Conservation (phyloP, 2,888 invertebrate genomes). For the Apamea monoglypha region DNA sequence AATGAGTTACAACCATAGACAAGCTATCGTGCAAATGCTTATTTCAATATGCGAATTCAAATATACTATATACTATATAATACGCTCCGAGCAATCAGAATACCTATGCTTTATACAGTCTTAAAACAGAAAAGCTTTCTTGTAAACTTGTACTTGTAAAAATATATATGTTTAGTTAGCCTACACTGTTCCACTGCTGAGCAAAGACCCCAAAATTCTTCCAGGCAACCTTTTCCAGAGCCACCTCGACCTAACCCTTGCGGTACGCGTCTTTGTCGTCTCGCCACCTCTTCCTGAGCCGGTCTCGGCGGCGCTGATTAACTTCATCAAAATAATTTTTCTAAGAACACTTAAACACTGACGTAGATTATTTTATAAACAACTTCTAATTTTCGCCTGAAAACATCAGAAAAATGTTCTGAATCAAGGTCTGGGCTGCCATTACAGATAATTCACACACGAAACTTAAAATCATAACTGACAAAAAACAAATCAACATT, state of each 20-base stretch:
- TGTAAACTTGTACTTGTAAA: background rate
- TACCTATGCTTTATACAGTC: background rate
- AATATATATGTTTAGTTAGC: too few relatives aligned
- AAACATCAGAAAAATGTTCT: background rate
- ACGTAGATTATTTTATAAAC: conserved; percentile 18
- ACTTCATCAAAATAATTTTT: background rate
- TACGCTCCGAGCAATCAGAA: background rate
- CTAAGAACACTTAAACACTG: background rate
- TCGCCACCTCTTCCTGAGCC: too few relatives aligned
- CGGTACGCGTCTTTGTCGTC: too few relatives aligned
- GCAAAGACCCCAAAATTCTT: too few relatives aligned
- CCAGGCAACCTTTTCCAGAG: too few relatives aligned
- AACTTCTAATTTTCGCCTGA: conserved; percentile 8
- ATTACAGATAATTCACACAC: background rate
- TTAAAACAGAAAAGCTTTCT: background rate
- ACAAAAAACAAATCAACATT: conserved; percentile 20
- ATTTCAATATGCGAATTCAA: background rate
- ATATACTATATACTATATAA: too few relatives aligned
- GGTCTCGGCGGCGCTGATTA: too few relatives aligned
- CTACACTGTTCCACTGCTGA: too few relatives aligned
- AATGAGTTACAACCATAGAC: background rate
- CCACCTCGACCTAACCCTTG: too few relatives aligned
- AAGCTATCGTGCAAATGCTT: background rate
- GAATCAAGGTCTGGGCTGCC: conserved; percentile 9
- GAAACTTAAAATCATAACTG: conserved; percentile 16